Evolutionary conservation across 2,113 vertebrate species (phyloP), one percentile per base, ranked within the genome.

Genomic region (Cyanocitta stelleri): DNA sequence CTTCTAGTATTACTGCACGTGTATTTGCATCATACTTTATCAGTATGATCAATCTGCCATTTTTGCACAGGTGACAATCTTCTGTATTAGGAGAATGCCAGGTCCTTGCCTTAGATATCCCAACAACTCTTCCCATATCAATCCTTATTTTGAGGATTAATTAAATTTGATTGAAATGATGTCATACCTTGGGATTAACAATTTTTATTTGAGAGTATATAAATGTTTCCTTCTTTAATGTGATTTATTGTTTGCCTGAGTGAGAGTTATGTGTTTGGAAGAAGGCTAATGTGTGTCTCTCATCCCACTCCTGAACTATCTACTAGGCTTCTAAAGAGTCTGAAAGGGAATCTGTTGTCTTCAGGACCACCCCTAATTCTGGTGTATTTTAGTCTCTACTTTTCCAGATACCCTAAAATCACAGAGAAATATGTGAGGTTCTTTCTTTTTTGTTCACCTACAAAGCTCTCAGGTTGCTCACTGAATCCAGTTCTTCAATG

Each of bases 31-130:
- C 62, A 69, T 17, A n/a, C 22, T 83, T 83, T 56, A 71, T 90
- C 86, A 84, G 89, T 39, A 22, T 89, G 52, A 89, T 90, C 85
- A 88, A 81, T 81, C 48, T 86, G 64, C 61, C 54, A 67, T 89
- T 91, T 94, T 89, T 68, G 75, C 30, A 55, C 21, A 67, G 20
- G 7, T 2, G 2, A 46, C 43, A 81, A 9, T 54, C 55, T 92
- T 92, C 79, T 84, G 32, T 71, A 39, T 71, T 63, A 87, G 39
- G 64, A 86, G 86, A 95, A 84, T 78, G 27, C 43, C 75, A 51
- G 29, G 77, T 86, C 55, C 30, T 83, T 61, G 27, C 63, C 39
- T 74, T 59, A 59, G 77, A 63, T 81, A n/a, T 86, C 51, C n/a
- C 37, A 86, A 73, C 44, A 76, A 12, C 43, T 66, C 24, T 69